Base-by-base conservation (phyloP, 1,140 invertebrate species). In the Hyphantria cunea region DNA sequence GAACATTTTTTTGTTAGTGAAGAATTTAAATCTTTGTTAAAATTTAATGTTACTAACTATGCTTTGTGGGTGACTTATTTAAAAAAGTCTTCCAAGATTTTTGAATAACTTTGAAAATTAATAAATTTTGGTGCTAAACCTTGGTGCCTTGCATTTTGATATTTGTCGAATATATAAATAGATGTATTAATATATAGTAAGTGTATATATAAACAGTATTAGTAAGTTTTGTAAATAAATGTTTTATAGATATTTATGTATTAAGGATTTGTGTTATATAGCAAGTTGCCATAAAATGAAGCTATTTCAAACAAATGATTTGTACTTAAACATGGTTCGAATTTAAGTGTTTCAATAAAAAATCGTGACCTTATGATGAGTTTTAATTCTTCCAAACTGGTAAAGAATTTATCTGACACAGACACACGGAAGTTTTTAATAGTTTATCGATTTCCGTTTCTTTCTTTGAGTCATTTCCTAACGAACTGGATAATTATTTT, bases 321-420 rank as follows among this genome's bases (percentile, higher is more conserved):
- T 83, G 83, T 86, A 86, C 83, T 86, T 86, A 86, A 85, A 69
- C 33, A 48, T 13, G 11, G 12, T 45, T 75, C 76, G 81, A 82
- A 82, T 80, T 80, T 82, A 82, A 74, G 76, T 79, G 76, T 82
- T 80, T 76, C 66, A 83, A 81, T 82, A 82, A 72, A 68, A 60
- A 33, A 41, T 50, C 50, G 47, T 60, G 48, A 60, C 47, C 48
- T 37, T 50, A 47, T 3, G 17, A 25, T 5, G 1, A 5, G 1
- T 25, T 25, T 25, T 25, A 25, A 25, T 25, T 25, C 5, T 5
- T 3, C 17, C 17, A 25, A n/a, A n/a, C n/a, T n/a, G n/a, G n/a
- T n/a, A n/a, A n/a, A n/a, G n/a, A n/a, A n/a, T n/a, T n/a, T n/a
- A n/a, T n/a, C n/a, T n/a, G n/a, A n/a, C n/a, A n/a, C n/a, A n/a